Base-by-base conservation (phyloP, 2,888 invertebrate species). In the Drosophila mulleri region DNA sequence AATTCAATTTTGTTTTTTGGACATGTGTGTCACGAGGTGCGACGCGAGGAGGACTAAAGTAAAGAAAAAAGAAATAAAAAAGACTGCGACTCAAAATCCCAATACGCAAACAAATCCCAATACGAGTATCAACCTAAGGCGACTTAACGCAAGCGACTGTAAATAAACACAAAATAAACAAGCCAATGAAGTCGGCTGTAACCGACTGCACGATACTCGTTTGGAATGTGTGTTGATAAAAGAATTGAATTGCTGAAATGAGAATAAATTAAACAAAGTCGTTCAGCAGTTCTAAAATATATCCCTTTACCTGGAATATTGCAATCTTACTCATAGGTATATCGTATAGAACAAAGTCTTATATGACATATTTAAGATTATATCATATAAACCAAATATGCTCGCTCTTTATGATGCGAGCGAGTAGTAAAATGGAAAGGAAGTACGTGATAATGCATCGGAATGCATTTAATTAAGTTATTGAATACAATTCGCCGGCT, bases 391-490 rank as follows among this genome's bases (percentile, higher is more conserved):
- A 16, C 8, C 23, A 16, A 54, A 42, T 54, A 42, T 14, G 29
- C 41, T 12, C 54, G 2, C 41, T 18, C 12, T 18, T 14, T 1
- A 12, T 11, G 11, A 3, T 9, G 3, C 8, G 18, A 18, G 29
- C 41, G 39, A 41, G 54, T 7, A n/a, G 3, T 12, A 12, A 64
- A 75, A 75, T 62, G 77, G 81, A 79, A 82, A 78, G 82, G 77
- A 74, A 79, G 66, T 64, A 84, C 69, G 82, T 74, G 78, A 67
- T 70, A 82, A 80, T 82, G 78, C 83, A 72, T 78, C 44, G 88
- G 85, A 84, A 84, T 84, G 82, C 83, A 87, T 80, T 87, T 71
- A 78, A 84, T 82, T 82, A 66, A 84, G 66, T 71, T 64, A 75
- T 59, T 64, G 64, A 68, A 53, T 39, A 54, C 47, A 47, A 18